Conservation (phyloP, 2,797 vertebrate genomes). For the Sciurus carolinensis region DNA sequence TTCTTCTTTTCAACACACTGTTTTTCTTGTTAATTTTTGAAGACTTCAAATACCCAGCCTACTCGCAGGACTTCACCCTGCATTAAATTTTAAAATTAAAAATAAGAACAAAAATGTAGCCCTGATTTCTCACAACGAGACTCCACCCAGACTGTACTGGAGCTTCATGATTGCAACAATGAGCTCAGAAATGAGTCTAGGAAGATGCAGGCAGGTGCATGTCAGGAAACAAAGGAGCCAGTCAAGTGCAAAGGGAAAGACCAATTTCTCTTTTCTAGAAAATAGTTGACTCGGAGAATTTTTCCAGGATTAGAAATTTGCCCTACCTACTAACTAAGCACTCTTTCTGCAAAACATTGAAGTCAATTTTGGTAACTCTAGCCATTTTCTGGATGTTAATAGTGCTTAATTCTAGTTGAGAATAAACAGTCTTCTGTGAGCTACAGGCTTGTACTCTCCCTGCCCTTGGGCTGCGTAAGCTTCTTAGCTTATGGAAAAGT, state of each 20-base stretch:
- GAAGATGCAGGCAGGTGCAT: not conserved
- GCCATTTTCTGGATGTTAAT: conserved; percentile 35
- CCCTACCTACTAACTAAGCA: not conserved
- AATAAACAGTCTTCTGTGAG: conserved; percentile 8
- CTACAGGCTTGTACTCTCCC: not conserved
- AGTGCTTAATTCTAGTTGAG: not conserved
- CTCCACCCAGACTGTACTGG: conserved; percentile 21
- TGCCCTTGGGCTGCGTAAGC: conserved; percentile 35
- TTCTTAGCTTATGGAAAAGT: not conserved
- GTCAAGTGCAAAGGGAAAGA: not conserved
- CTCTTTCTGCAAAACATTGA: not conserved
- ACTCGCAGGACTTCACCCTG: not conserved
- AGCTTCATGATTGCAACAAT: not conserved
- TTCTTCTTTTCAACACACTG: not conserved
- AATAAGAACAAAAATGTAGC: not conserved
- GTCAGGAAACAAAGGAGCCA: conserved; percentile 34
- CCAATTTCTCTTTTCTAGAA: conserved; percentile 10
- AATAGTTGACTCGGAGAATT: not conserved
- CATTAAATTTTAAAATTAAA: not conserved
- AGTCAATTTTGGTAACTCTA: not conserved
- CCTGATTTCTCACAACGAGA: not conserved
- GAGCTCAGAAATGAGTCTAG: conserved; percentile 61
- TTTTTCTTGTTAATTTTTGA: conserved; percentile 10
- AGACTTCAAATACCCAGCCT: not conserved
- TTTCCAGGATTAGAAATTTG: conserved; percentile 2